These are phyloP conservation scores for Cataglyphis albicans DNA, from an alignment of 2,888 invertebrate species.

Conservation along the genomic window DNA sequence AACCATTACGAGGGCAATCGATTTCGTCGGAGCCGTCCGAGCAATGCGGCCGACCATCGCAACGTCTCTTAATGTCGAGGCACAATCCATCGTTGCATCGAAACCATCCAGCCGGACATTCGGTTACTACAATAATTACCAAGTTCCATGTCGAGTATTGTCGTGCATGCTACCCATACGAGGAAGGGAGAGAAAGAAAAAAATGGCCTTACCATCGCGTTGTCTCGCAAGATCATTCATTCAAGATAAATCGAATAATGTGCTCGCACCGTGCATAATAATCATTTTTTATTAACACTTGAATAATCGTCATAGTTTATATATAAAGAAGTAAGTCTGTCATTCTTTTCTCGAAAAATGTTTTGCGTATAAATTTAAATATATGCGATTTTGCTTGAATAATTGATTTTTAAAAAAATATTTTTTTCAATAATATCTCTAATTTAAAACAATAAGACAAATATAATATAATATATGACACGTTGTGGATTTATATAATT, in stretches of 20 bases:
- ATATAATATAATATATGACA: not conserved
- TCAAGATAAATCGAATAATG: constrained; percentile 28
- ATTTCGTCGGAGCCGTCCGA: constrained; percentile 88
- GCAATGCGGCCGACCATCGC: constrained; percentile 89
- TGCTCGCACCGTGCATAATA: not conserved
- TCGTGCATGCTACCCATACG: constrained; percentile 51
- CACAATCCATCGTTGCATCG: constrained; percentile 87
- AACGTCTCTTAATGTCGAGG: constrained; percentile 87
- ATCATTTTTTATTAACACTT: constrained; percentile 15
- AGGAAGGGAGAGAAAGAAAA: constrained; percentile 11
- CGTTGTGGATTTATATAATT: not conserved
- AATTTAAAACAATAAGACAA: not conserved
- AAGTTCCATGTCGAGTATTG: constrained; percentile 56
- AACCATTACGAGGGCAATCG: constrained; percentile 86
- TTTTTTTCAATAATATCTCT: not conserved
- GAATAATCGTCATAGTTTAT: not conserved
- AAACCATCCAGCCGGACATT: constrained; percentile 86
- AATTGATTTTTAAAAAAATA: not conserved
- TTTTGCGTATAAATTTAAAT: not conserved
- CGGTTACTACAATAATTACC: constrained; percentile 75
- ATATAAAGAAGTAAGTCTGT: not conserved
- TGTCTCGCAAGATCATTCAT: constrained; percentile 24
- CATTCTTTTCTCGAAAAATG: not conserved
- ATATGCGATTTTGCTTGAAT: not conserved
- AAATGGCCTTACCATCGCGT: constrained; percentile 59